Percentiles rank a stretch among this genome's conserved stretches.
These are phyloP conservation scores for Lycaena phlaeas DNA, from an alignment of 2,888 invertebrate genomes.

Conservation along the genomic window DNA sequence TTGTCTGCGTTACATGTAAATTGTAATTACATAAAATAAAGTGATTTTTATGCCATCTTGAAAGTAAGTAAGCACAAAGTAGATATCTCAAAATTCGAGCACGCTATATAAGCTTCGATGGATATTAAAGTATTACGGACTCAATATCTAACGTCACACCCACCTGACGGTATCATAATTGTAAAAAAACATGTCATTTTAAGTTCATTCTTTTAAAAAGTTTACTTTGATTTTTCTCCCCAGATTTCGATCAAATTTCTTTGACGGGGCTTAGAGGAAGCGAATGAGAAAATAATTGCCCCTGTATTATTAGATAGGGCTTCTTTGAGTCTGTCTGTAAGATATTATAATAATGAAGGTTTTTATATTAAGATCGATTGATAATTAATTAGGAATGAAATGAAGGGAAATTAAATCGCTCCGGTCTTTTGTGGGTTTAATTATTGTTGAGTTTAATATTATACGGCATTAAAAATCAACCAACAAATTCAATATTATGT, in stretches of 20 bases:
- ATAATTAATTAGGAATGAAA: conserved; percentile 36
- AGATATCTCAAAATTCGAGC: conserved; percentile 15
- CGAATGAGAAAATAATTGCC: conserved; percentile 59
- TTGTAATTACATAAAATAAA: too few relatives aligned
- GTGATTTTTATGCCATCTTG: too few relatives aligned
- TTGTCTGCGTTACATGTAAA: too few relatives aligned
- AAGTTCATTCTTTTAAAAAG: conserved; percentile 42
- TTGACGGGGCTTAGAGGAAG: conserved; percentile 41
- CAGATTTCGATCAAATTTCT: conserved; percentile 53
- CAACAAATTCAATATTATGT: too few relatives aligned
- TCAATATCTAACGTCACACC: conserved; percentile 39
- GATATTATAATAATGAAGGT: conserved; percentile 21
- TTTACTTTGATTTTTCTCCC: conserved; percentile 53
- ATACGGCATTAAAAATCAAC: too few relatives aligned
- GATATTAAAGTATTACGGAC: conserved; percentile 29
- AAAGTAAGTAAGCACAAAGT: too few relatives aligned
- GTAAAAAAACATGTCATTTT: conserved; percentile 39
- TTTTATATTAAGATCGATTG: conserved; percentile 30
- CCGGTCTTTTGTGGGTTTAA: conserved; percentile 19
- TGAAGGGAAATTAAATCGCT: conserved; percentile 21
- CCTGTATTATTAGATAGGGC: conserved; percentile 48
- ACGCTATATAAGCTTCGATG: conserved; percentile 35
- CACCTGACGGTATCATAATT: conserved; percentile 57
- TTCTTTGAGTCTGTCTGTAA: conserved; percentile 29
- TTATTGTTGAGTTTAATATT: conserved; percentile 11